Evolutionary conservation across 2,888 invertebrate species (phyloP), one percentile per base, ranked within the genome.

Genomic region (Galeruca laticollis): DNA sequence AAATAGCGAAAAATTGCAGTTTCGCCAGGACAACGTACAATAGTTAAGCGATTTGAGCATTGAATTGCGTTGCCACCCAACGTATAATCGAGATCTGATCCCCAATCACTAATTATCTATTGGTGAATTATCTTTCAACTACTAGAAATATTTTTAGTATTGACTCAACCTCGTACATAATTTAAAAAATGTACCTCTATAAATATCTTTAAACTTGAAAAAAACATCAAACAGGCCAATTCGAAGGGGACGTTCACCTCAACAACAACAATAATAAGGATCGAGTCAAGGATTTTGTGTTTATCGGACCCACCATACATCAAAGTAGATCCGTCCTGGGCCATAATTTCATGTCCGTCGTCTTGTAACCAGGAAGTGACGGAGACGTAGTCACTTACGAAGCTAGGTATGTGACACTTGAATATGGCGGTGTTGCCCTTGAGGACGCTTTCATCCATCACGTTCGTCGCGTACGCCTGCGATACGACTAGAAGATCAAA

Each of bases 331-430:
- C 26, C 26, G 15, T 54, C 31, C 54, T n/a, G 26, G 26, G 31
- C 5, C 31, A 26, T 69, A 62, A 73, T 73, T 54, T 75, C 73
- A 37, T 87, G 88, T 79, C 88, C 89, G 84, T 92, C 93, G 84
- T 92, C 92, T 88, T 94, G 92, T 85, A 94, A 89, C 96, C 96
- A 96, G 80, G 94, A 93, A 80, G 91, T 90, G 81, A 96, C 94
- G 82, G 87, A 89, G 82, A 96, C 94, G 87, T 94, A 96, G 88
- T 96, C 96, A 82, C 94, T 94, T 79, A 96, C 95, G 88, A 96
- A 96, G 87, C 94, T 94, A 81, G 96, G 95, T 86, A 96, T 95
- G 87, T 95, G 95, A 88, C 96, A 96, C 90, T 96, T 95, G 84
- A 96, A 89, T 86, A 96, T 93, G 81, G 94, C 96, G 80, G 95